A percentile compares a stretch with the other conserved stretches of the same genome.
These are phyloP conservation scores for Drosophila busckii DNA, from an alignment of 1,140 invertebrate species.

Conservation along the genomic window DNA sequence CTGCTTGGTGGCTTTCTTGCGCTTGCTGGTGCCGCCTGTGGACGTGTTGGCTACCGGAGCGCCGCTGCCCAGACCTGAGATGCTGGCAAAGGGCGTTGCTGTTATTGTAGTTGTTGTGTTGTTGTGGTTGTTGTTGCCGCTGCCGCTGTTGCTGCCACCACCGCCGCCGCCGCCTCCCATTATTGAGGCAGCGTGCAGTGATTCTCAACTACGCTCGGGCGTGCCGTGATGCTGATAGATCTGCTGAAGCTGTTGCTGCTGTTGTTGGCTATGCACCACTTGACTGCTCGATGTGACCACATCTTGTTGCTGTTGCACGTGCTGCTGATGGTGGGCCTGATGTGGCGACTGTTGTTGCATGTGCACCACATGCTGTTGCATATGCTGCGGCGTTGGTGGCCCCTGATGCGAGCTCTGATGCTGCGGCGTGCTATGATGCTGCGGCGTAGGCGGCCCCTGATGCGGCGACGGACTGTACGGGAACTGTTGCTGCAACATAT, in stretches of 20 bases:
- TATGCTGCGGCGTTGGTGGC: conserved; percentile 72
- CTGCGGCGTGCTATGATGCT: conserved; percentile 65
- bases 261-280: conserved; percentile 58
- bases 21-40: conserved; percentile 59
- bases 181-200: conserved; percentile 71
- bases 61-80: conserved; percentile 43
- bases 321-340: conserved; percentile 69
- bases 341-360: conserved; percentile 61
- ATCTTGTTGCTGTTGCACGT: conserved; percentile 73
- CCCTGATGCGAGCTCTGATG: conserved; percentile 63
- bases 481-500: conserved; percentile 79
- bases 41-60: conserved; percentile 24
- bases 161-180: conserved; percentile 52
- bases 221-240: conserved; percentile 78
- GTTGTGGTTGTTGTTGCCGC: conserved; percentile 19
- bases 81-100: conserved; percentile 61
- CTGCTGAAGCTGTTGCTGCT: conserved; percentile 74
- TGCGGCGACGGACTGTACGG: conserved; percentile 78
- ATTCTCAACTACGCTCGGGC: conserved; percentile 79
- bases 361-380: conserved; percentile 77
- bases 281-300: conserved; percentile 74
- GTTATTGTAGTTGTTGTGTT: conserved; percentile 11
- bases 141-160: conserved; percentile 16
- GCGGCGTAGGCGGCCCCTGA: conserved; percentile 68
- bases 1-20: conserved; percentile 66